A percentile compares a stretch with the other conserved stretches of the same genome.
These are phyloP conservation scores for Copidosoma floridanum DNA, from an alignment of 1,140 invertebrate species.

Conservation along the genomic window DNA sequence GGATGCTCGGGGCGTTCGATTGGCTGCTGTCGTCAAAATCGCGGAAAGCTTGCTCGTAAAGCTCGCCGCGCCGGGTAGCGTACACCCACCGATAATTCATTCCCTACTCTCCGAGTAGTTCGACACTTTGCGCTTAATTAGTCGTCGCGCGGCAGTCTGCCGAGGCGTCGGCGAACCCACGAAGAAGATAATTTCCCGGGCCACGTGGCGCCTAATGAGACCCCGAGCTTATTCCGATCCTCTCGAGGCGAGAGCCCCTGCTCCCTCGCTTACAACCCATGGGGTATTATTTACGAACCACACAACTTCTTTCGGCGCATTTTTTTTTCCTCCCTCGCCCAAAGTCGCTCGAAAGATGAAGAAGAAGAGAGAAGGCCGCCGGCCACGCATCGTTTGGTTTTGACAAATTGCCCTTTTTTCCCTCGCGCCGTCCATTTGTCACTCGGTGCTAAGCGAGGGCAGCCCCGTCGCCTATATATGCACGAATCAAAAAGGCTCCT, in stretches of 20 bases:
- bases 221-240: constrained; percentile 7
- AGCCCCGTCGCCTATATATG: neutral
- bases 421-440: constrained; percentile 12
- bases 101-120: constrained; percentile 35
- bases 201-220: constrained; percentile 49
- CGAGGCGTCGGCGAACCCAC: constrained; percentile 13
- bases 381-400: constrained; percentile 23
- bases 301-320: neutral
- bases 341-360: too few relatives aligned
- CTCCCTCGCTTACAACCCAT: too few relatives aligned
- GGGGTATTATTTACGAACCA: too few relatives aligned
- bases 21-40: constrained; percentile 14
- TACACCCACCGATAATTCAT: constrained; percentile 17
- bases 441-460: neutral
- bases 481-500: constrained; percentile 16
- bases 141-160: constrained; percentile 36
- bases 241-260: neutral
- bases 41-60: constrained; percentile 17
- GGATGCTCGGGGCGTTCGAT: constrained; percentile 4
- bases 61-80: neutral
- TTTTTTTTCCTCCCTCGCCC: constrained; percentile 1
- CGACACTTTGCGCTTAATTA: constrained; percentile 48
- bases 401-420: constrained; percentile 25
- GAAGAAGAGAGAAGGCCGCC: neutral
- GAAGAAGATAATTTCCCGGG: constrained; percentile 45